Evolutionary conservation across 2,113 vertebrate species (phyloP).

Genomic region (Tenrec ecaudatus): DNA sequence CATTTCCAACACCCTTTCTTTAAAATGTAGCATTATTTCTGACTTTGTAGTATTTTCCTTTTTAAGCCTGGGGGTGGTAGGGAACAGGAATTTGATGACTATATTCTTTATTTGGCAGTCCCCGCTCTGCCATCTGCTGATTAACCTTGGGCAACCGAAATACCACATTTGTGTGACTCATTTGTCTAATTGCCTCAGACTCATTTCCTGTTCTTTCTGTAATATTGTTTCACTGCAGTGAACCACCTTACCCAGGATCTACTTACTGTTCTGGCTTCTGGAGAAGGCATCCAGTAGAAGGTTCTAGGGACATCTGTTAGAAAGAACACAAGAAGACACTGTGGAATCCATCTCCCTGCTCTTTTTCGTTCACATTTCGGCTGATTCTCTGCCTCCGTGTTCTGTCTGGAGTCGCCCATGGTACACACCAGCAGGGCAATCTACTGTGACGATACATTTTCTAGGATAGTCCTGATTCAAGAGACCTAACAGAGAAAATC

Average conservation of each 20-base stretch:
- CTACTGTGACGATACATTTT: no score
- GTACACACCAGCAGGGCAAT: no score
- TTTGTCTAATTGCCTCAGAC: not conserved
- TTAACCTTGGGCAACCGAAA: slow-evolving; percentile 5
- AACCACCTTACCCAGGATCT: not conserved
- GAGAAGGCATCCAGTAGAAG: not conserved
- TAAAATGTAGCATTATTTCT: slow-evolving; percentile 30
- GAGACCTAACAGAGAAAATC: no score
- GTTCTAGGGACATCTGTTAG: not conserved
- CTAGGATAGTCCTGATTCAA: no score
- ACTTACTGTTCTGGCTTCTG: not conserved
- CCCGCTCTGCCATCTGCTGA: not conserved
- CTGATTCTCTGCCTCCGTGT: not conserved
- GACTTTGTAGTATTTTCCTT: not conserved
- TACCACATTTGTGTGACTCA: not conserved
- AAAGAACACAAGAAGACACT: not conserved
- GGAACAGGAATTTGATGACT: not conserved
- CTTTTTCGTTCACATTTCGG: not conserved
- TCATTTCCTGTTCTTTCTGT: not conserved
- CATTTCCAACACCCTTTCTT: not conserved
- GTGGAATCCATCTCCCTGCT: not conserved
- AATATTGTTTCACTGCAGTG: not conserved
- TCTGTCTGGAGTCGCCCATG: not conserved
- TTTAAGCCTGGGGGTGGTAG: not conserved
- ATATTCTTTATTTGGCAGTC: not conserved